A percentile compares a stretch with the other conserved stretches of the same genome.
Conservation (phyloP, 1,140 invertebrate genomes). For the Brachionus paranguensis region DNA sequence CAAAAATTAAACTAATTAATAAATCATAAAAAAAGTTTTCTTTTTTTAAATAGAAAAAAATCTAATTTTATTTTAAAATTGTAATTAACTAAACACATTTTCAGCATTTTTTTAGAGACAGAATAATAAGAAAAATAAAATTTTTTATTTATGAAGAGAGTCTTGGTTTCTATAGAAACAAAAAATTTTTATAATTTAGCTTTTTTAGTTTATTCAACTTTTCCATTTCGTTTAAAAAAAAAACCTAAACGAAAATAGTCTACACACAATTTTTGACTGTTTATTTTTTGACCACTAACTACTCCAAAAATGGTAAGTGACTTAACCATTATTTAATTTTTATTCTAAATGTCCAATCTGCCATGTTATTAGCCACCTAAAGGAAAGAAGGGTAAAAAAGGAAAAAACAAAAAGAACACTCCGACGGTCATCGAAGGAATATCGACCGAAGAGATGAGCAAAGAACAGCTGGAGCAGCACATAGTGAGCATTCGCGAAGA, state of each 20-base stretch:
- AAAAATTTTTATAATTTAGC: neutral
- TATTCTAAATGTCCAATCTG: neutral
- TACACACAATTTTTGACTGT: neutral
- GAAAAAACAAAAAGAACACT: conserved; percentile 52
- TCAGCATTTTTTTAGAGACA: no score
- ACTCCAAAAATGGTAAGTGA: neutral
- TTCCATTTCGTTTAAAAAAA: neutral
- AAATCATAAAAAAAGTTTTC: no score
- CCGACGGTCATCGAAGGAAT: conserved; percentile 74
- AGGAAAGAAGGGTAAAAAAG: conserved; percentile 48
- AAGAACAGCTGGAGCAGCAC: conserved; percentile 84
- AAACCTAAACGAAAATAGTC: neutral
- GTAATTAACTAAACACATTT: no score
- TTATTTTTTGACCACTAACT: neutral
- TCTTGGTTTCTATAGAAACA: neutral
- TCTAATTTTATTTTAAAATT: no score
- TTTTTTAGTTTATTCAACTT: neutral
- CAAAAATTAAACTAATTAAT: no score
- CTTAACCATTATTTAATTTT: no score
- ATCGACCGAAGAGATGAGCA: conserved; percentile 80
- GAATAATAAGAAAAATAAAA: no score
- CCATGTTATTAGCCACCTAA: conserved; percentile 54
- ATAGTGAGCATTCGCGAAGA: conserved; percentile 78
- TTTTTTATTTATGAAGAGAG: neutral
- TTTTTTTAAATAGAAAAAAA: no score